A percentile compares a stretch with the other conserved stretches of the same genome.
Evolutionary conservation across 2,797 vertebrate genomes (phyloP).

Genomic region (Rachycentron canadum): DNA sequence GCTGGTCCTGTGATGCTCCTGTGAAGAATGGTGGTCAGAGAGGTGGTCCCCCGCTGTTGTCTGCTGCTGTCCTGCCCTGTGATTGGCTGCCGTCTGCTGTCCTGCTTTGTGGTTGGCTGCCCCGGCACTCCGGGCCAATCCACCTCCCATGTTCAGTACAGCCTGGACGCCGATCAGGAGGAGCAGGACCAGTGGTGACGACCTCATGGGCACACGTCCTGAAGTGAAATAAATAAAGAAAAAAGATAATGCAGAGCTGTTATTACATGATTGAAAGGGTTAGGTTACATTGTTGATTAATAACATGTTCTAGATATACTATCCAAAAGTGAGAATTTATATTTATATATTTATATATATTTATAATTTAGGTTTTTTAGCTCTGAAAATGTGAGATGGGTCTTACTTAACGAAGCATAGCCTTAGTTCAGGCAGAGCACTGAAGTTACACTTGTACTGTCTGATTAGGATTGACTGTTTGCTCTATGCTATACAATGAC

Average conservation of each 20-base stretch:
- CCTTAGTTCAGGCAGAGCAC: neutral
- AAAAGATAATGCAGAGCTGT: neutral
- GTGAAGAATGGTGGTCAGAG: slow-evolving; percentile 64
- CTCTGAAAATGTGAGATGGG: neutral
- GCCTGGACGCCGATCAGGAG: slow-evolving; percentile 96
- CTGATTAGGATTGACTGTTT: too few species aligned
- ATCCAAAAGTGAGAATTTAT: too few species aligned
- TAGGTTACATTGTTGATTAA: neutral
- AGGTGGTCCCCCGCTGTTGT: slow-evolving; percentile 54
- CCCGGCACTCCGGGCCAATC: slow-evolving; percentile 83
- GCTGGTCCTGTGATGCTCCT: slow-evolving; percentile 72
- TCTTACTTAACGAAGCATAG: neutral
- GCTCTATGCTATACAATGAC: too few species aligned
- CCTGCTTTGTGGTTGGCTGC: slow-evolving; percentile 81
- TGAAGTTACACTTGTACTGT: neutral
- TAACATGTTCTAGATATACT: neutral
- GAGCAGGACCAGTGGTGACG: slow-evolving; percentile 96
- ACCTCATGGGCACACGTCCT: slow-evolving; percentile 96
- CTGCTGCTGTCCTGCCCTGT: slow-evolving; percentile 76
- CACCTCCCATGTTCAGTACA: slow-evolving; percentile 91
- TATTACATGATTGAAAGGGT: neutral
- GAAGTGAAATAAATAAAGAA: slow-evolving; percentile 5
- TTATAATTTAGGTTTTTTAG: too few species aligned
- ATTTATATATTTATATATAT: too few species aligned
- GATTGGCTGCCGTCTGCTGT: slow-evolving; percentile 80